A percentile compares a stretch with the other conserved stretches of the same genome.
phyloP scores from a whole-genome alignment of 2,113 vertebrate species.

The Beaufortia kweichowensis region DNA sequence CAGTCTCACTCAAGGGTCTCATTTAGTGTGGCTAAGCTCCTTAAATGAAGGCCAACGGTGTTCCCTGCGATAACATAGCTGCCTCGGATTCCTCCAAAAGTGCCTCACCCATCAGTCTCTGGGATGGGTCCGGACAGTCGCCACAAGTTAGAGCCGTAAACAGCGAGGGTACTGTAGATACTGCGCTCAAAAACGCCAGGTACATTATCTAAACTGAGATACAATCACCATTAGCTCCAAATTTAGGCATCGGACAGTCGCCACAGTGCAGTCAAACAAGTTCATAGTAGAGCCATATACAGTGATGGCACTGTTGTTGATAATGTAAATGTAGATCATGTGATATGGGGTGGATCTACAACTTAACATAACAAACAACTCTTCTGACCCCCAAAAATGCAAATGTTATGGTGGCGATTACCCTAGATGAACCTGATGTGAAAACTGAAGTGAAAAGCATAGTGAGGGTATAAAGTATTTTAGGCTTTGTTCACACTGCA shows the following conservation, averaged over 20 bases:
- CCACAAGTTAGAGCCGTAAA: constrained; percentile 39
- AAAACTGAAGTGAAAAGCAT: neutral
- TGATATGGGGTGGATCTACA: constrained; percentile 2
- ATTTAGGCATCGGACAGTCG: constrained; percentile 6
- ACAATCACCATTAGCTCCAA: constrained; percentile 1
- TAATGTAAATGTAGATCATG: neutral
- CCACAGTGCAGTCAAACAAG: no score
- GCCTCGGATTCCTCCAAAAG: constrained; percentile 53
- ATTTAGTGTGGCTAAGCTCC: constrained; percentile 64
- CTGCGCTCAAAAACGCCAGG: constrained; percentile 18
- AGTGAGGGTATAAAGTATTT: neutral
- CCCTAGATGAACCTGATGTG: constrained; percentile 15
- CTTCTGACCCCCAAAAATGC: neutral
- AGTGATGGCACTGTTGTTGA: no score
- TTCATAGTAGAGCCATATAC: no score
- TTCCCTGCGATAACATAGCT: constrained; percentile 62
- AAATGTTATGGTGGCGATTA: neutral
- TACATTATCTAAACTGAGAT: constrained; percentile 12
- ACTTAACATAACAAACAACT: neutral
- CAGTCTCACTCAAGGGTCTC: constrained; percentile 67
- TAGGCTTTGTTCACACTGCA: neutral
- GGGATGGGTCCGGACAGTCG: constrained; percentile 54
- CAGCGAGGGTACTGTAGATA: constrained; percentile 51
- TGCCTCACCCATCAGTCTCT: constrained; percentile 49
- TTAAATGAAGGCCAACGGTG: constrained; percentile 61